phyloP scores from a whole-genome alignment of 2,113 vertebrate genomes.

The Mixornis gularis region DNA sequence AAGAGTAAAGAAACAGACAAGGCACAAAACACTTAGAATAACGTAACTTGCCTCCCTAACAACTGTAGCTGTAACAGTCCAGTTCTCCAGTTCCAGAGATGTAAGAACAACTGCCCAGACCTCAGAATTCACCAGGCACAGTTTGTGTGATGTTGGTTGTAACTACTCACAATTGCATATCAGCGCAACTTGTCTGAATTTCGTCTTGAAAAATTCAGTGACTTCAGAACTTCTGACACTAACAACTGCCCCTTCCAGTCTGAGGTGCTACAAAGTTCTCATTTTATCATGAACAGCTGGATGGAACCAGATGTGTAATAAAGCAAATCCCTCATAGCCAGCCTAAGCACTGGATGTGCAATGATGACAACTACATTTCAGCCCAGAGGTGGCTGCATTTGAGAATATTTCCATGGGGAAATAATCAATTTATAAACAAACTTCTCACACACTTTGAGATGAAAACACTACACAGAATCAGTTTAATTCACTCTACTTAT shows the following conservation, averaged over 20 bases:
- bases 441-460: background rate
- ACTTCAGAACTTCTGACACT: background rate
- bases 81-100: background rate
- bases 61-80: background rate
- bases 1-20: background rate
- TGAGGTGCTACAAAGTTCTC: background rate
- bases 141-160: background rate
- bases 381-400: background rate
- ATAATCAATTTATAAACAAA: background rate
- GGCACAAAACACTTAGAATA: background rate
- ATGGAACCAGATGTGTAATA: background rate
- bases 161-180: background rate
- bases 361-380: background rate
- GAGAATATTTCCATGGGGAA: background rate
- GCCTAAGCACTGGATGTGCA: background rate
- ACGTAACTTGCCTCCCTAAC: background rate
- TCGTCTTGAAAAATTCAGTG: background rate
- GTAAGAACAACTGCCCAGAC: background rate
- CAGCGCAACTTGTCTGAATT: background rate
- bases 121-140: background rate
- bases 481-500: background rate
- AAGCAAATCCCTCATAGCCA: background rate
- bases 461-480: background rate
- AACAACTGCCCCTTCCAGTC: background rate
- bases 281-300: background rate